phyloP scores from a whole-genome alignment of 2,888 invertebrate species.

The Hoplodrina ambigua region DNA sequence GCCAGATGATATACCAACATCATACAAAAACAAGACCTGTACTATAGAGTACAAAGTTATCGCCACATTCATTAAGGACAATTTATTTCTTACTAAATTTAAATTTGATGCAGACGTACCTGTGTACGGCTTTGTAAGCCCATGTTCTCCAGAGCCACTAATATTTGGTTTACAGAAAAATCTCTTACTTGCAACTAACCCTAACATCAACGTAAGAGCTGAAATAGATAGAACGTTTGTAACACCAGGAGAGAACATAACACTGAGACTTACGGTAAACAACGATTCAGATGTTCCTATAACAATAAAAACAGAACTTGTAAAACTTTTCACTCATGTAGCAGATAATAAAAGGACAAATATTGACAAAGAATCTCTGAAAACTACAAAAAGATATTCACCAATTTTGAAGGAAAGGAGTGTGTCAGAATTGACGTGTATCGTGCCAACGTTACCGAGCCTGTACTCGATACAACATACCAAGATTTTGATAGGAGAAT shows the following conservation, averaged over 20 bases:
- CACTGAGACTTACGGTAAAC: conserved; percentile 28
- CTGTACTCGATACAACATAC: conserved; percentile 66
- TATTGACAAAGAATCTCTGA: conserved; percentile 23
- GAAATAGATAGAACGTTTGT: conserved; percentile 43
- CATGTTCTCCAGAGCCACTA: conserved; percentile 33
- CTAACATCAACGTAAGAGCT: conserved; percentile 25
- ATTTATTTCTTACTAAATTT: conserved; percentile 13
- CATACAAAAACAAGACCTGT: conserved; percentile 18
- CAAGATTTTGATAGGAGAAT: conserved; percentile 60
- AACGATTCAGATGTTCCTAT: conserved; percentile 38
- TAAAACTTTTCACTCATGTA: conserved; percentile 36
- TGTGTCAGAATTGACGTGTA: conserved; percentile 33
- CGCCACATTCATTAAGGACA: conserved; percentile 30
- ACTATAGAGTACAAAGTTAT: conserved; percentile 41
- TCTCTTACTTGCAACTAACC: conserved; percentile 8
- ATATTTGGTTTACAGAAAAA: conserved; percentile 39
- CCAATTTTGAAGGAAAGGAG: conserved; percentile 53
- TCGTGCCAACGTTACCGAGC: conserved; percentile 50
- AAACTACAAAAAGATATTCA: conserved; percentile 17
- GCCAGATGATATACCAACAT: conserved; percentile 48
- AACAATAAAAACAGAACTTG: conserved; percentile 40
- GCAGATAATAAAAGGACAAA: background rate
- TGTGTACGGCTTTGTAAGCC: conserved; percentile 35
- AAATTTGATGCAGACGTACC: conserved; percentile 32
- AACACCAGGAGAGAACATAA: conserved; percentile 50